Evolutionary conservation across 2,888 invertebrate genomes (phyloP).

Genomic region (Pseudococcus jackbeardsleyi): DNA sequence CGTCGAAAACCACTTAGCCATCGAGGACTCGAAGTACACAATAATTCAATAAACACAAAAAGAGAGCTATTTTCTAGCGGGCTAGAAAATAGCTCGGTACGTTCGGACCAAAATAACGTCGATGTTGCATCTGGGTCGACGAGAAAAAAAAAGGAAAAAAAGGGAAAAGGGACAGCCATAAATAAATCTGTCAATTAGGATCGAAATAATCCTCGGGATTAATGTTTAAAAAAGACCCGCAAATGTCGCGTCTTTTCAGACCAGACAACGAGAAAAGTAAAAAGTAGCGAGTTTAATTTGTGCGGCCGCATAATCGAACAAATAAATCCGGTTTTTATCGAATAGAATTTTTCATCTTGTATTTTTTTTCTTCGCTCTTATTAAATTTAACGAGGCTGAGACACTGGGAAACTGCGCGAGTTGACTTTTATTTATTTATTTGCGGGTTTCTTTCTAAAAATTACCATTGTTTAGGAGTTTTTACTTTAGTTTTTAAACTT

Average conservation of each 20-base stretch:
- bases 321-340: conserved; percentile 43
- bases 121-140: not conserved
- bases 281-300: not conserved
- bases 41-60: conserved; percentile 28
- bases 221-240: conserved; percentile 11
- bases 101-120: not conserved
- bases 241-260: conserved; percentile 19
- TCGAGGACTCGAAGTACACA: not conserved
- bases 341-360: conserved; percentile 40
- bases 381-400: conserved; percentile 51
- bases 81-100: conserved; percentile 4
- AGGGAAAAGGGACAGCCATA: not conserved
- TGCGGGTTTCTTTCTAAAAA: conserved; percentile 37
- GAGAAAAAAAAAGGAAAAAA: not conserved
- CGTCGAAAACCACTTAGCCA: conserved; percentile 37
- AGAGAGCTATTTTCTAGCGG: conserved; percentile 2
- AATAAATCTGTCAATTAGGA: conserved; percentile 47
- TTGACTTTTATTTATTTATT: conserved; percentile 56
- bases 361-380: not conserved
- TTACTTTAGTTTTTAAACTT: conserved; percentile 60
- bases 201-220: conserved; percentile 21
- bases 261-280: not conserved
- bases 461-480: conserved; percentile 58
- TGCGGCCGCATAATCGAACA: conserved; percentile 25
- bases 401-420: conserved; percentile 15